A percentile compares a stretch with the other conserved stretches of the same genome.
Evolutionary conservation across 2,113 vertebrate species (phyloP).

Genomic region (Sitta europaea): DNA sequence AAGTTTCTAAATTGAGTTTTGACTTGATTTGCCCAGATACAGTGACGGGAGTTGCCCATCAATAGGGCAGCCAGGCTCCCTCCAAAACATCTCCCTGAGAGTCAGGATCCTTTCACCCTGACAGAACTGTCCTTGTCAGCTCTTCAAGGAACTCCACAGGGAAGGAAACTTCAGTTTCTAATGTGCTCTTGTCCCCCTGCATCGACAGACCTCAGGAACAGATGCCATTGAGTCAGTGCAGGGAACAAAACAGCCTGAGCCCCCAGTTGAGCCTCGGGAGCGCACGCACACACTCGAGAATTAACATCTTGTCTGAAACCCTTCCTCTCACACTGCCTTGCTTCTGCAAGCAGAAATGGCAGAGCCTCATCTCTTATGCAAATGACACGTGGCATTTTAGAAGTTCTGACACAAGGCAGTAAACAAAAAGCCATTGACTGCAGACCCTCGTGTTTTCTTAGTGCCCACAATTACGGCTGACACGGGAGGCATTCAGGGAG

Average conservation of each 20-base stretch:
- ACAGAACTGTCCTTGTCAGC: fast-evolving
- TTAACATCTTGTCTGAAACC: background rate
- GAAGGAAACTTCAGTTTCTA: background rate
- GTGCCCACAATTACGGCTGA: background rate
- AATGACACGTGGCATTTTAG: background rate
- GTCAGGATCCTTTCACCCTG: background rate
- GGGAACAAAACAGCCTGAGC: background rate
- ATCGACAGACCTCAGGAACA: background rate
- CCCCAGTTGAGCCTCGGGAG: background rate
- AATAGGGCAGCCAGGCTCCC: fast-evolving
- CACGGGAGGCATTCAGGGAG: background rate
- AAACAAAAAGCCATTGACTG: background rate
- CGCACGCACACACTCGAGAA: background rate
- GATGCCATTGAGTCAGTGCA: slow-evolving; percentile 6
- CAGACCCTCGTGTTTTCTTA: background rate
- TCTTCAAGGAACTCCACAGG: background rate
- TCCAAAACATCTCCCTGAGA: background rate
- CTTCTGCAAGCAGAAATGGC: background rate
- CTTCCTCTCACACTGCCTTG: background rate
- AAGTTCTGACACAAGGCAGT: background rate
- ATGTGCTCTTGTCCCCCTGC: background rate
- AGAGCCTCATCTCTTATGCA: background rate
- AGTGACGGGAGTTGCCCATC: background rate
- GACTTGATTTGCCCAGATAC: background rate
- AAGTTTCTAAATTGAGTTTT: background rate